Base-by-base conservation (phyloP, 2,797 vertebrate species). In the Cossypha polioptera region DNA sequence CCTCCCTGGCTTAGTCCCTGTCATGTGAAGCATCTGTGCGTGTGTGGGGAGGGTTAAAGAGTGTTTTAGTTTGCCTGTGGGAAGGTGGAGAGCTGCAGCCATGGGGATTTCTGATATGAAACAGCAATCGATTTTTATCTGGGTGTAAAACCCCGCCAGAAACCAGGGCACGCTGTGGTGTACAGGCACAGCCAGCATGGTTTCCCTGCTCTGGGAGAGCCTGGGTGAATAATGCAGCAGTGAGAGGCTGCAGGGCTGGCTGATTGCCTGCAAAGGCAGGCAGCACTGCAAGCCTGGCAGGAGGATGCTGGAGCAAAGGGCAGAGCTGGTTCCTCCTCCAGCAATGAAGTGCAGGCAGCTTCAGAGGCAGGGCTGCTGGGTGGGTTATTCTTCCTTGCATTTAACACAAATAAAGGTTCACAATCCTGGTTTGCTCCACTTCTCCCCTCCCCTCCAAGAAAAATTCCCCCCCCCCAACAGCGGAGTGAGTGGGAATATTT, bases 231-330 rank as follows among this genome's bases (percentile, higher is more conserved):
- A 81, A 59, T 9, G 25, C 75, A 53, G 5, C 29, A n/a, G 50
- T 0, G 4, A 55, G 33, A 45, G 17, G 62, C 74, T 76, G 14
- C 0, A 0, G 67, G 65, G 73, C 50, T 91, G 20, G 62, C 67
- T 73, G 81, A 43, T 81, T 87, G 93, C 78, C 75, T 83, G 90
- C 61, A 67, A 45, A 53, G 65, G 40, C 58, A 69, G 48, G 62
- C 67, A 75, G 66, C 25, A 2, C 4, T 35, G 10, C 29, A 13
- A 84, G 83, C 81, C 91, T 84, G 87, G 82, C 57, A 72, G 7
- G 14, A 72, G 42, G 63, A 75, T 33, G 20, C 54, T 61, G 86
- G 62, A 88, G 92, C 65, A 68, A 88, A 90, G 86, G 77, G 83
- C 67, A 94, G 73, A 73, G 67, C 36, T 55, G 40, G 19, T 83